Evolutionary conservation across 2,797 vertebrate species (phyloP), one percentile per base, ranked within the genome.

Genomic region (Gymnopithys bicolor): DNA sequence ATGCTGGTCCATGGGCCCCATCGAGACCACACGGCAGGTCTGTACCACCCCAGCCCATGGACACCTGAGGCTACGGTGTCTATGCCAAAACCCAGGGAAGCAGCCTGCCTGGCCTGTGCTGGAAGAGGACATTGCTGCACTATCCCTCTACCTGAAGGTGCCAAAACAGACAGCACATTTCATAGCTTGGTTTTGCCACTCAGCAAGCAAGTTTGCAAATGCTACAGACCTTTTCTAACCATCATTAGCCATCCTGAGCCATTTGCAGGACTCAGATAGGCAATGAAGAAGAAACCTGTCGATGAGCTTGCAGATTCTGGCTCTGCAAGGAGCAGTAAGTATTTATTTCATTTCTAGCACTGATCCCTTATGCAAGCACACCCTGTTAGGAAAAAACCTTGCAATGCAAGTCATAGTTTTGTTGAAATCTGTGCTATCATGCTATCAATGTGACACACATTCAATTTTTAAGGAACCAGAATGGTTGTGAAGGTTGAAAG

Each of bases 401-500:
- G 0, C 49, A 79, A 27, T 4, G 30, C 4, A 84, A 89, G 52
- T 18, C 2, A 2, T 0, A 8, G 35, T 39, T 71, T 43, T 82
- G 27, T 6, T 78, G 32, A 58, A n/a, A 33, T 27, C 60, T 58
- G 37, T 27, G 21, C 39, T 76, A 30, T 18, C 49, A 78, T 27
- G 18, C 39, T 73, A 30, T 19, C 49, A 78, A 53, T 12, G n/a
- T 73, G 88, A 60, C 71, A 76, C 28, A 14, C 18, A 2, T 41
- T 88, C 62, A 15, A 4, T 95, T 95, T 95, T 59, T 39, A 81
- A 73, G 83, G 55, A 94, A 58, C n/a, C 32, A 75, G 86, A 86
- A 0, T 51, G 88, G 43, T 80, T 69, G 66, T 16, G 48, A 90
- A 81, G 59, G 62, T 80, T 91, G 90, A 82, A 73, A 89, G 83